Percentiles rank a stretch among this genome's conserved stretches.
Evolutionary conservation across 2,113 vertebrate species (phyloP).

Genomic region (human (Homo sapiens)): GRCh38 chrX:47250001-47250500

Average conservation of each 20-base stretch:
- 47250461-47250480: too few species aligned
- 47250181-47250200: not conserved
- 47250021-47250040: not conserved
- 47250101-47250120: not conserved
- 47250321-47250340: too few species aligned
- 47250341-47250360: too few species aligned
- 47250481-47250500: too few species aligned
- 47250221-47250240: not conserved
- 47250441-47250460: too few species aligned
- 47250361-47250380: too few species aligned
- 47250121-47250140: not conserved
- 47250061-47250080: not conserved
- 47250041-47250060: not conserved
- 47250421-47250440: too few species aligned
- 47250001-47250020: not conserved
- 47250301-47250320: too few species aligned
- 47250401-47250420: too few species aligned
- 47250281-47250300: too few species aligned
- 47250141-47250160: not conserved
- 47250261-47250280: not conserved
- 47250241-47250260: not conserved
- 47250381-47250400: too few species aligned
- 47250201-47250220: not conserved
- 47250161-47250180: not conserved
- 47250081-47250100: not conserved